Percentiles rank a stretch among this genome's conserved stretches.
These are phyloP conservation scores for Matsumurasca onukii DNA, from an alignment of 1,140 invertebrate genomes.

Conservation along the genomic window DNA sequence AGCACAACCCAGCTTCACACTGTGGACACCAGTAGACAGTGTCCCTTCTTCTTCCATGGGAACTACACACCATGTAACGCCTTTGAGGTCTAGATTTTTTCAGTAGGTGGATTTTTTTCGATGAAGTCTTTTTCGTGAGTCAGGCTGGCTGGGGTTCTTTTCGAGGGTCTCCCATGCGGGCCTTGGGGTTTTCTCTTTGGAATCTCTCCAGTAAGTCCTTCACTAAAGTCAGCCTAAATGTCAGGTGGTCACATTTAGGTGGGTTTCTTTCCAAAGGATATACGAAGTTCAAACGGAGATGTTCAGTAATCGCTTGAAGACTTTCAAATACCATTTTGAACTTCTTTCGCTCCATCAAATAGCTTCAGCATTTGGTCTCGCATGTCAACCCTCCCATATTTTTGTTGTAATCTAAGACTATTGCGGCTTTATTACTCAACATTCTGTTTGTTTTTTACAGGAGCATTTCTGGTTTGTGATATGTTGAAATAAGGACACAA, in stretches of 20 bases:
- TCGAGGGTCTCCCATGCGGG: neutral
- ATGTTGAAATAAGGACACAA: neutral
- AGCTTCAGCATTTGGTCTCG: slow-evolving; percentile 2
- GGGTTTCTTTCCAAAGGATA: neutral
- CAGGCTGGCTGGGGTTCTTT: neutral
- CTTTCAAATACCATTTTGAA: neutral
- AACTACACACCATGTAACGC: neutral
- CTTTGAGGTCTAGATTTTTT: slow-evolving; percentile 3
- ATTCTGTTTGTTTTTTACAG: neutral
- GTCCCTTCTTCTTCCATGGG: neutral
- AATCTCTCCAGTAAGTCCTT: neutral
- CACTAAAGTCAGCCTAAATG: neutral
- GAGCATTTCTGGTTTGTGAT: neutral
- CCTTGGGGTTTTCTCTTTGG: neutral
- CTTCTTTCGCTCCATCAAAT: neutral
- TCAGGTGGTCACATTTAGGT: neutral
- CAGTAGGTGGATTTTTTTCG: neutral
- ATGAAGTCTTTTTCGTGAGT: neutral
- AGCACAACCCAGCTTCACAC: neutral
- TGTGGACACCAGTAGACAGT: slow-evolving; percentile 4
- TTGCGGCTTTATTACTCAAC: too few species aligned
- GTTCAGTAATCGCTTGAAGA: neutral
- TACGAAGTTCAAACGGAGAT: neutral
- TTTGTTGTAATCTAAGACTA: neutral
- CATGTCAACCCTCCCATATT: slow-evolving; percentile 2